Conservation (phyloP, 37 sponge, comb jelly and placozoan genomes). For the Eunapius fragilis region DNA sequence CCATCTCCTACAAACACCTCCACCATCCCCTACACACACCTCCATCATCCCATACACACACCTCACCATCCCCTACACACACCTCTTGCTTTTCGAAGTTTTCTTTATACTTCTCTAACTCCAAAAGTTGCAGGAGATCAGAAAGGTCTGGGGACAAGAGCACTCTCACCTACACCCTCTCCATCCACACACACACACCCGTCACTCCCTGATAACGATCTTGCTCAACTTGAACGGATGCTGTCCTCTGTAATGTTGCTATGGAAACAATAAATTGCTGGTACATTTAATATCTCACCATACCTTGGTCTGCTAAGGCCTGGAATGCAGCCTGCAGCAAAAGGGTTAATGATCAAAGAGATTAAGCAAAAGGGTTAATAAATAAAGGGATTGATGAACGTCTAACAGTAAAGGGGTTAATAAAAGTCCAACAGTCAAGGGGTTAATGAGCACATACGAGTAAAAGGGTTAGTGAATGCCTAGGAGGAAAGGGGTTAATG, state of each 20-base stretch:
- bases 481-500: no score
- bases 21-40: not conserved
- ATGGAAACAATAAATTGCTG: slow-evolving; percentile 10
- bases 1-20: not conserved
- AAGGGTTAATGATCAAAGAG: no score
- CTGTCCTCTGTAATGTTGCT: slow-evolving; percentile 15
- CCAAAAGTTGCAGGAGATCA: slow-evolving; percentile 41
- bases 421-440: no score
- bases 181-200: slow-evolving; percentile 7
- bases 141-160: slow-evolving; percentile 50
- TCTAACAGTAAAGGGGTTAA: not conserved
- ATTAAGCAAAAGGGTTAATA: no score
- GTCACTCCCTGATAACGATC: slow-evolving; percentile 37
- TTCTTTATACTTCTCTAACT: slow-evolving; percentile 70
- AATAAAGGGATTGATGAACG: not conserved
- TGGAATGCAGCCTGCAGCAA: slow-evolving; percentile 20
- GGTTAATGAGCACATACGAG: no score
- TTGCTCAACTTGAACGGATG: slow-evolving; percentile 26
- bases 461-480: no score
- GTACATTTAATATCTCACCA: not conserved
- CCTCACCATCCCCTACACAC: not conserved
- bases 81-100: slow-evolving; percentile 55
- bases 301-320: not conserved
- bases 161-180: not conserved
- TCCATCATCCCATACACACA: not conserved